Base-by-base conservation (phyloP, 2,113 vertebrate genomes). In the Chelonoidis abingdonii region DNA sequence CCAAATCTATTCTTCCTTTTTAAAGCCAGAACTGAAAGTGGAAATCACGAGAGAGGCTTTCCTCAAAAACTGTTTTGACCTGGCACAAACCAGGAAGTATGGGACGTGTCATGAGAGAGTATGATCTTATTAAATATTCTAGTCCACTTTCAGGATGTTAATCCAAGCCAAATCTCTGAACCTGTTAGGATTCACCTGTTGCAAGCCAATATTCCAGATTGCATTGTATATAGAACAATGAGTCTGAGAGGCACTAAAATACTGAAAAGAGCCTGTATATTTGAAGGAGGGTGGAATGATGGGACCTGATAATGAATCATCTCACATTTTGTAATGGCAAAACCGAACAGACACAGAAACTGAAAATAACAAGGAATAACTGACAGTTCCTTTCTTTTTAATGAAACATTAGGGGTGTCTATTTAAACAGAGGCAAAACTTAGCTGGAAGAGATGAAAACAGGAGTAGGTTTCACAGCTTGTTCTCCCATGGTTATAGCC, bases 261-360 rank as follows among this genome's bases (percentile, higher is more conserved):
- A 82, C 79, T 4, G 6, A 2, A 8, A 69, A 80, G 69, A 93
- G 5, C 2, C 11, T 88, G 21, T 86, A 17, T 87, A 5, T 90
- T 84, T 91, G 3, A 25, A 57, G 72, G 35, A 79, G 10, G 24
- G 76, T 86, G 80, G 29, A 35, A 49, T 49, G n/a, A 79, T 29
- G 10, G 79, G 11, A 72, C 91, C 57, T 88, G 12, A 29, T 85
- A 93, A 87, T 85, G 80, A 96, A 92, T 94, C 47, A 56, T 91
- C 24, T 75, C 84, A 54, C 91, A 53, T 62, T 86, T 8, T 38
- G 81, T 2, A 54, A 81, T 41, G 47, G 57, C 53, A 87, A 62
- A 29, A 90, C 85, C 12, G 52, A 83, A 24, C 80, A 88, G 80
- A 80, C 86, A 92, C 92, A 57, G 50, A 80, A 85, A 94, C 91